These are phyloP conservation scores for Mythimna lalbum DNA, from an alignment of 2,888 invertebrate species.

Conservation along the genomic window DNA sequence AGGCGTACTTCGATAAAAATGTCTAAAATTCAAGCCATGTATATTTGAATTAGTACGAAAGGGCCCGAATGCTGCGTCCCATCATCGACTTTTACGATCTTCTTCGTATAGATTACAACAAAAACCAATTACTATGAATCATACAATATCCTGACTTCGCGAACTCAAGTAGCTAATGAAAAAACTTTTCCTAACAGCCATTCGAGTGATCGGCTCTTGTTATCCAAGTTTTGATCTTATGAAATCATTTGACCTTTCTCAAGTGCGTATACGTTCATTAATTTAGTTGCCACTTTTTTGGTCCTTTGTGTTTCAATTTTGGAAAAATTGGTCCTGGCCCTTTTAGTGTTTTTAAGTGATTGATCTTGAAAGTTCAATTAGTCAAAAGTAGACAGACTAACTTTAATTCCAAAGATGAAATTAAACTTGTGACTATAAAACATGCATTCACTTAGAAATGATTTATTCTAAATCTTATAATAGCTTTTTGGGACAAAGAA, in stretches of 20 bases:
- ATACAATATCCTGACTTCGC: slow-evolving; percentile 62
- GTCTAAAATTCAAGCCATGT: slow-evolving; percentile 3
- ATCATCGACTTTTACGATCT: slow-evolving; percentile 50
- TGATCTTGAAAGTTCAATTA: slow-evolving; percentile 5
- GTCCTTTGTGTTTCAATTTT: slow-evolving; percentile 29
- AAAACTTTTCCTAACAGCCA: slow-evolving; percentile 59
- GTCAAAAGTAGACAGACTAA: not conserved
- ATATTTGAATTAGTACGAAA: slow-evolving; percentile 5
- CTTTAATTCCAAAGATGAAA: no score
- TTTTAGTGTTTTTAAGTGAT: slow-evolving; percentile 6
- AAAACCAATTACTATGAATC: slow-evolving; percentile 66
- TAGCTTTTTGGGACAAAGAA: no score
- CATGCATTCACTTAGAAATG: no score
- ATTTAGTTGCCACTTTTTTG: slow-evolving; percentile 32
- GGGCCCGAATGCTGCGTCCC: slow-evolving; percentile 1
- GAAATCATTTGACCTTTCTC: slow-evolving; percentile 59
- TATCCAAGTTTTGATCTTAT: slow-evolving; percentile 59
- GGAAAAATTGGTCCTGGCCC: slow-evolving; percentile 1
- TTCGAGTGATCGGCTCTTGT: slow-evolving; percentile 56
- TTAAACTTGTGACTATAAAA: no score
- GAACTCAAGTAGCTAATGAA: slow-evolving; percentile 65
- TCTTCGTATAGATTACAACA: slow-evolving; percentile 58
- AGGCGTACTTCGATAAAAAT: not conserved
- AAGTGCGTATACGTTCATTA: slow-evolving; percentile 47
- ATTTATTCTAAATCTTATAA: no score